Percentiles rank a stretch among this genome's conserved stretches.
Conservation (phyloP, 2,797 vertebrate species). For the Decapterus maruadsi region DNA sequence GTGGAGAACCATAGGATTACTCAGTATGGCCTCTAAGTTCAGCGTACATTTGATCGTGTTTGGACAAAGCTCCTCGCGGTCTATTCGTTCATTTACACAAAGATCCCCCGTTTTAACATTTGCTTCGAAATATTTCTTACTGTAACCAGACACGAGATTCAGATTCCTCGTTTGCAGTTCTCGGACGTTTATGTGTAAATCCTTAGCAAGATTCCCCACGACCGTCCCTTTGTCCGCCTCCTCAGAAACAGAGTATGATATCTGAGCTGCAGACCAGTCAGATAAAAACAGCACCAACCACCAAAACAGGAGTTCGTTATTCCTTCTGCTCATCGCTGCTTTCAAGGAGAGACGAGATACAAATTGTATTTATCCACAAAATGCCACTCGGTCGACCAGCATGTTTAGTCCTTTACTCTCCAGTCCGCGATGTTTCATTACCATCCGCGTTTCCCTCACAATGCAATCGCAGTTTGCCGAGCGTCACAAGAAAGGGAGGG, state of each 20-base stretch:
- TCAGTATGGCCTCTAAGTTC: constrained; percentile 73
- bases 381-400: not conserved
- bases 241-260: constrained; percentile 82
- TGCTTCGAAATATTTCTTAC: constrained; percentile 71
- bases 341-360: not conserved
- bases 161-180: constrained; percentile 81
- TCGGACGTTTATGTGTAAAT: constrained; percentile 78
- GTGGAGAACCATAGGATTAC: constrained; percentile 59
- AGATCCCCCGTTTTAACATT: constrained; percentile 76
- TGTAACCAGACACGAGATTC: constrained; percentile 76
- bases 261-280: constrained; percentile 74
- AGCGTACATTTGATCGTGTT: constrained; percentile 72
- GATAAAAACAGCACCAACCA: constrained; percentile 53
- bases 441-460: constrained; percentile 29
- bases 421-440: constrained; percentile 10
- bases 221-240: constrained; percentile 82
- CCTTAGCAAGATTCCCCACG: constrained; percentile 84
- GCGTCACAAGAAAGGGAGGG: constrained; percentile 31
- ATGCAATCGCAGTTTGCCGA: constrained; percentile 43
- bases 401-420: not conserved
- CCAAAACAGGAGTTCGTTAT: constrained; percentile 11
- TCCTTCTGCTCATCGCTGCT: constrained; percentile 52
- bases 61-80: constrained; percentile 76
- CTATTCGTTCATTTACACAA: constrained; percentile 72
- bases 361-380: constrained; percentile 22